Conservation (phyloP, 2,797 vertebrate species). For the Danio jaintianensis region DNA sequence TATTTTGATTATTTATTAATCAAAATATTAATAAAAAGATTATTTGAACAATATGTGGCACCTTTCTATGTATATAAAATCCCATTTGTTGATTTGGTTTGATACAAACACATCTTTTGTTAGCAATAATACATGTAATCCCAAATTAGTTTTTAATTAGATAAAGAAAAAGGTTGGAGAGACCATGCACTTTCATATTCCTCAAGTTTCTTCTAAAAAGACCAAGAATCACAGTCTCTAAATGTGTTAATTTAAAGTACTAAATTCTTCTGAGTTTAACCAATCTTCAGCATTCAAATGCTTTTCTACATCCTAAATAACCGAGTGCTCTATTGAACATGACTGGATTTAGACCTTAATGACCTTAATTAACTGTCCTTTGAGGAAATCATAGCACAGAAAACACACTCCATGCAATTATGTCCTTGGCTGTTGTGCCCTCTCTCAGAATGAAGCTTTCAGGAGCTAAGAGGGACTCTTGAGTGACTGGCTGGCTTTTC, state of each 20-base stretch:
- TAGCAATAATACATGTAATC: too few relatives aligned
- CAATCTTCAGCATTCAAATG: conserved; percentile 22
- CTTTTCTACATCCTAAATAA: conserved; percentile 48
- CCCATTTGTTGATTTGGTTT: too few relatives aligned
- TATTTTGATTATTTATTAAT: too few relatives aligned
- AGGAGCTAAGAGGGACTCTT: conserved; percentile 50
- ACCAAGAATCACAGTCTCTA: not conserved
- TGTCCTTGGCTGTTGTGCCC: conserved; percentile 58
- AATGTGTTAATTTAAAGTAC: conserved; percentile 42
- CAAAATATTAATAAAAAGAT: too few relatives aligned
- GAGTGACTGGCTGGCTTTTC: conserved; percentile 49
- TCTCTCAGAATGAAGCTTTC: conserved; percentile 58
- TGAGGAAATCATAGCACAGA: conserved; percentile 57
- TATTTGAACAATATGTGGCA: too few relatives aligned
- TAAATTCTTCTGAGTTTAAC: conserved; percentile 58
- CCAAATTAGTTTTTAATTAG: not conserved
- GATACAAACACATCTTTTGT: too few relatives aligned
- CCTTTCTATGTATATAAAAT: too few relatives aligned
- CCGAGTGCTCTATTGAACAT: conserved; percentile 27
- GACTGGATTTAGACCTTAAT: conserved; percentile 55
- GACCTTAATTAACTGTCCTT: conserved; percentile 57
- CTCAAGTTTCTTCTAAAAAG: not conserved
- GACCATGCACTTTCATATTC: conserved; percentile 12
- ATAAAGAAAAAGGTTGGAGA: not conserved
- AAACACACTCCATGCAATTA: conserved; percentile 67